These are phyloP conservation scores for Clistopyga incitator DNA, from an alignment of 2,888 invertebrate genomes.

Conservation along the genomic window DNA sequence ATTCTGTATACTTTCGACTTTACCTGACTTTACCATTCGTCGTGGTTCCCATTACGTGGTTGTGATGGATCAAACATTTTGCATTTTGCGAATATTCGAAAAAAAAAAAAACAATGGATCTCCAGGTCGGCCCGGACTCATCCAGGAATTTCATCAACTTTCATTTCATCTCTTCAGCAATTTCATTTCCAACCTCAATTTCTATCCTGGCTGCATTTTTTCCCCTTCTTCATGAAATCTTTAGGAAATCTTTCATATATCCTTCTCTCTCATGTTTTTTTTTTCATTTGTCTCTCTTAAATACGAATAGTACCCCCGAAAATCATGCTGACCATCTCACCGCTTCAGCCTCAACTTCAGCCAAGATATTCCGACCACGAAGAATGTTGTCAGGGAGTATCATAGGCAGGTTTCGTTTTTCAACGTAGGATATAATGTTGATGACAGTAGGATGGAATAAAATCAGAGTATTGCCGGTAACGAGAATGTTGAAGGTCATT, in stretches of 20 bases:
- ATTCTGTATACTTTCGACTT: conserved; percentile 72
- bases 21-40: conserved; percentile 67
- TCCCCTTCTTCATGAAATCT: too few species aligned
- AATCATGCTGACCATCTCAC: too few species aligned
- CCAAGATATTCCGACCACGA: neutral
- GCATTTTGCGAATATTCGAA: conserved; percentile 58
- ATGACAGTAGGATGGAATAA: neutral
- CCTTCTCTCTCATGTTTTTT: too few species aligned
- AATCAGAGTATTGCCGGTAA: conserved; percentile 50
- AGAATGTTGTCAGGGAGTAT: neutral
- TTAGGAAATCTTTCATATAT: too few species aligned
- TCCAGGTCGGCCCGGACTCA: too few species aligned
- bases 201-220: too few species aligned
- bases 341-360: neutral
- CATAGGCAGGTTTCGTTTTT: neutral
- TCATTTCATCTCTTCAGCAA: too few species aligned
- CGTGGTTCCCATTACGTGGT: conserved; percentile 64
- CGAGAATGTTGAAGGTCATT: conserved; percentile 71
- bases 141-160: too few species aligned
- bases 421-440: neutral
- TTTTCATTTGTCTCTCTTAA: too few species aligned
- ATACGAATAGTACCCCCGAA: too few species aligned
- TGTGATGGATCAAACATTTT: conserved; percentile 69
- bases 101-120: too few species aligned
- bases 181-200: too few species aligned